Evolutionary conservation across 2,888 invertebrate species (phyloP).

Genomic region (Nudaria mundana): DNA sequence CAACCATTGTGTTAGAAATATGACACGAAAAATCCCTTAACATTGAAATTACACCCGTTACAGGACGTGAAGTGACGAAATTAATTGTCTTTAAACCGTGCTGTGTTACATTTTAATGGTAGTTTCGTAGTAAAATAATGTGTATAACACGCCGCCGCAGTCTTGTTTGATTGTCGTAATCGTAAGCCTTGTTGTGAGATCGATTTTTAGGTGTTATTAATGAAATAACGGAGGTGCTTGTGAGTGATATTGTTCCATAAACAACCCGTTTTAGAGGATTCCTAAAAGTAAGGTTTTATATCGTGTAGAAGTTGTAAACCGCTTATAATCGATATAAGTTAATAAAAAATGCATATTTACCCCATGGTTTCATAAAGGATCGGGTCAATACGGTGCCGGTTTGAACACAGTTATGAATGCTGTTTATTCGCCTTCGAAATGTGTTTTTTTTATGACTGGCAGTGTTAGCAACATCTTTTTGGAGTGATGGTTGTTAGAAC

Average conservation of each 20-base stretch:
- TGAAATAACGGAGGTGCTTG: slow-evolving; percentile 76
- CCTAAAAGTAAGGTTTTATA: slow-evolving; percentile 39
- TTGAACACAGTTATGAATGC: slow-evolving; percentile 41
- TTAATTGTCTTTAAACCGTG: slow-evolving; percentile 32
- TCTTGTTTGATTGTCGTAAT: slow-evolving; percentile 72
- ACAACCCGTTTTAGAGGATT: slow-evolving; percentile 49
- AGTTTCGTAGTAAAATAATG: slow-evolving; percentile 67
- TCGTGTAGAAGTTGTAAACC: slow-evolving; percentile 36
- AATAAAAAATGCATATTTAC: slow-evolving; percentile 79
- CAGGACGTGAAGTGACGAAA: slow-evolving; percentile 32
- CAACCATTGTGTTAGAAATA: slow-evolving; percentile 70
- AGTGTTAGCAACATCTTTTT: slow-evolving; percentile 45
- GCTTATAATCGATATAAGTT: slow-evolving; percentile 69
- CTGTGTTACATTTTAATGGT: slow-evolving; percentile 31
- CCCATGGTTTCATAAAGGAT: slow-evolving; percentile 67
- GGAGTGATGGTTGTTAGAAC: slow-evolving; percentile 46
- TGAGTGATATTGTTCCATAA: slow-evolving; percentile 64
- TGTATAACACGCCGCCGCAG: slow-evolving; percentile 71
- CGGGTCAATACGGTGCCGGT: slow-evolving; percentile 57
- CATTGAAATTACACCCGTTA: slow-evolving; percentile 38
- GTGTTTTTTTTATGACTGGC: slow-evolving; percentile 36
- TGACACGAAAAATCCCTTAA: slow-evolving; percentile 55
- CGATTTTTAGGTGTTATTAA: slow-evolving; percentile 81
- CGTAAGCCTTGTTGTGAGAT: slow-evolving; percentile 73
- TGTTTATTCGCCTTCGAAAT: slow-evolving; percentile 39